Base-by-base conservation (phyloP, 2,797 vertebrate species). In the Sebastes umbrosus region DNA sequence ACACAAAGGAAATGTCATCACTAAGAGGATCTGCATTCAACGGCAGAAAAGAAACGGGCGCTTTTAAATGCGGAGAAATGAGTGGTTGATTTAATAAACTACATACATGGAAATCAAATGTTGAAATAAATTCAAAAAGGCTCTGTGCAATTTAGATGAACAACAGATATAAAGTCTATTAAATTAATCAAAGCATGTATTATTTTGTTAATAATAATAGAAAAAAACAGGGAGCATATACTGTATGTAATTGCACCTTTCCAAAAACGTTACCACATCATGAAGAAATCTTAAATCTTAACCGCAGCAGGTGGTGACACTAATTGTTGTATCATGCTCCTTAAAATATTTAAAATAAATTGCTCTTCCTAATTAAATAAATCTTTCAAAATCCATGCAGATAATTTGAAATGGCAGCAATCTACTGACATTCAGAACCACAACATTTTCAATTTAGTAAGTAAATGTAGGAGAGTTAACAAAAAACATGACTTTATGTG, bases 1-100 rank as follows among this genome's bases (percentile, higher is more conserved):
- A 46, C 84, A 87, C 88, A 91, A 91, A 90, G 85, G 90, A 90
- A 82, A 90, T 90, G 89, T 93, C 91, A 92, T 90, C 91, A 84
- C 90, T 52, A 64, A 77, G 78, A 83, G 83, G 77, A 82, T 92
- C 84, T 88, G 75, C 81, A 81, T 88, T 88, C 72, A 78, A 46
- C 3, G 8, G 43, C 79, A 73, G 77, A 67, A 79, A 83, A 71
- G 54, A 73, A 50, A 67, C 16, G 2, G 63, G 11, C 32, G 64
- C 55, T 59, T 85, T 81, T 68, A 76, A 82, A 87, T 77, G 69
- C 22, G 20, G 50, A 75, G 75, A 65, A 77, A 60, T 24, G 69
- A 81, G 60, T 72, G n/a, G 59, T 6, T 85, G 74, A 88, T 87
- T 85, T 68, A 79, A 92, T 91, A 83, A 88, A 73, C 14, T 6